Base-by-base conservation (phyloP, 1,140 invertebrate genomes). In the Pseudomyrmex gracilis region DNA sequence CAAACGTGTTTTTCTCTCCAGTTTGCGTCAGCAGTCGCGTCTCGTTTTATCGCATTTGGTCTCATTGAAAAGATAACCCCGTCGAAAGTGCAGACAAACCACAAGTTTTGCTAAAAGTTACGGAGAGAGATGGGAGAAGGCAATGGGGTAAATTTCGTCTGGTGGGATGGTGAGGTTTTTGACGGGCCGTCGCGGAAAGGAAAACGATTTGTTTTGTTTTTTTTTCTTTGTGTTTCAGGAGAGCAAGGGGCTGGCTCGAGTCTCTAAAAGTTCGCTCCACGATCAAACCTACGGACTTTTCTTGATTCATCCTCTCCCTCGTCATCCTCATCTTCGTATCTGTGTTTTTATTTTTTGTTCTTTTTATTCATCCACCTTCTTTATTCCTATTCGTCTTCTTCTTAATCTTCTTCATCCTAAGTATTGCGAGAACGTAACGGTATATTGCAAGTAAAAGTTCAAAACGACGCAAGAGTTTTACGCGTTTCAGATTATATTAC, bases 351-450 rank as follows among this genome's bases (percentile, higher is more conserved):
- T 15, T 74, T 58, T 87, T 89, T 92, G 85, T 90, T 89, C 88
- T 87, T 87, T 83, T 90, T 89, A 88, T 90, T 71, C 76, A 71
- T 71, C 76, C 66, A 80, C 87, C 87, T 88, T 92, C 89, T 87
- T 86, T 89, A 87, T 85, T 88, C 83, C 82, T 86, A 80, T 73
- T 88, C 84, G 85, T 87, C 84, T 89, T 86, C 87, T 86, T 91
- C 87, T 86, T 87, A 74, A 88, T 89, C 84, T 90, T 88, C 90
- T 89, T 89, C 89, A 83, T 87, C 87, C 92, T 94, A 94, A 94
- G 91, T 93, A 94, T 94, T 94, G 94, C 94, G 93, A 94, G 93
- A 94, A 94, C 93, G 93, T 94, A 94, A 94, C 92, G 93, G 91
- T 94, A 92, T 93, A 94, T 94, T 94, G 93, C 93, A 94, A 94